Conservation (phyloP, 1,140 invertebrate genomes). For the Drosophila albomicans region DNA sequence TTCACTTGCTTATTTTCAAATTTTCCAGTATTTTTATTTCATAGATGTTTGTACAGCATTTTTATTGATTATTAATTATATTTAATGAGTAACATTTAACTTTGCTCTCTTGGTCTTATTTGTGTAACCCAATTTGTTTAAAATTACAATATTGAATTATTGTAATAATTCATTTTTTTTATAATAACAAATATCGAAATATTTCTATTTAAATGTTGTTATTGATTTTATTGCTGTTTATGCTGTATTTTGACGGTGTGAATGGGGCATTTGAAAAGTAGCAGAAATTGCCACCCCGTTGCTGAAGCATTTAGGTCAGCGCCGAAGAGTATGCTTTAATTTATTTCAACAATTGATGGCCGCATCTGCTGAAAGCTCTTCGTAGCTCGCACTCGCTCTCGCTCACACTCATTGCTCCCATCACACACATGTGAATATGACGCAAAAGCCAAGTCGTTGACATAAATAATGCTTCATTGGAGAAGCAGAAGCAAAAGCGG, state of each 20-base stretch:
- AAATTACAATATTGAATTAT: too few species aligned
- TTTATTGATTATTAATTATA: too few species aligned
- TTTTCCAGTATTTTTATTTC: too few species aligned
- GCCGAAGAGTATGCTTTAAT: slow-evolving; percentile 74
- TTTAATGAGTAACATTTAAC: too few species aligned
- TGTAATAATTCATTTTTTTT: too few species aligned
- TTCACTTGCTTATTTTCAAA: too few species aligned
- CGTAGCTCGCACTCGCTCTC: slow-evolving; percentile 18
- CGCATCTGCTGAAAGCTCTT: slow-evolving; percentile 27
- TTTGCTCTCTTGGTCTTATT: too few species aligned
- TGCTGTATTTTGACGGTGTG: slow-evolving; percentile 4
- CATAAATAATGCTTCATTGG: slow-evolving; percentile 74
- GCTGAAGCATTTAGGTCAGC: slow-evolving; percentile 60
- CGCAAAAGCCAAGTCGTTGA: slow-evolving; percentile 58
- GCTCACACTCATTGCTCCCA: neutral
- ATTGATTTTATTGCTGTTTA: neutral
- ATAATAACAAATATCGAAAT: too few species aligned
- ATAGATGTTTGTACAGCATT: too few species aligned
- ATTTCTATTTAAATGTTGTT: too few species aligned
- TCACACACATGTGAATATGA: slow-evolving; percentile 29
- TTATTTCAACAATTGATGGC: slow-evolving; percentile 57
- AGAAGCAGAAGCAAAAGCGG: neutral
- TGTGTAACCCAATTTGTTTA: too few species aligned
- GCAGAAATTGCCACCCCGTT: slow-evolving; percentile 58
- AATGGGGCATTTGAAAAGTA: slow-evolving; percentile 21